Evolutionary conservation across 2,797 vertebrate species (phyloP), one percentile per base, ranked within the genome.

Genomic region (Muraenolepis orangiensis): DNA sequence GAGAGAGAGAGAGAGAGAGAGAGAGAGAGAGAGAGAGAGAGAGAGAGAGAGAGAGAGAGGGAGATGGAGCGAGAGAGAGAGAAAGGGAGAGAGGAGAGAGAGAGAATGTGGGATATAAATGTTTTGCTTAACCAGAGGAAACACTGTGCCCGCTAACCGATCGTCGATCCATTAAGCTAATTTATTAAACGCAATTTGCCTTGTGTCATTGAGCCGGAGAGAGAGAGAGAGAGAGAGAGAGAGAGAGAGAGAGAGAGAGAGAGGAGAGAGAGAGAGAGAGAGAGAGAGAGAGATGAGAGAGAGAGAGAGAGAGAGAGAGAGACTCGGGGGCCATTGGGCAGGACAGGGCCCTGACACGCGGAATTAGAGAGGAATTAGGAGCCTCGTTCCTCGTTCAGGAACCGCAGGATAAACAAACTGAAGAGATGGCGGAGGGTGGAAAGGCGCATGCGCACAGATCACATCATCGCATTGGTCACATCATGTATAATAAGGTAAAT

Each of bases 161-260:
- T 96, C 94, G 95, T 92, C 84, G 94, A 95, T 95, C 95, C 95
- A 97, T 96, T 96, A 96, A 92, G 92, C 92, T 96, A 94, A 96
- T 96, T 97, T 96, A 96, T 97, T 96, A 96, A 96, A 95, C 88
- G 93, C 94, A 94, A 93, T 96, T 96, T 96, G 94, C 94, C 91
- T 93, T 94, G 93, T 95, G 93, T 95, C 94, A 94, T 94, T 94
- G 94, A 95, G 93, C 93, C 92, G n/a, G 95, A 94, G 93, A 94
- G 93, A 90, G 79, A 90, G 92, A 91, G 92, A 93, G 91, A 86
- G 88, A 90, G 90, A 86, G 82, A 89, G 86, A 89, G 91, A 90
- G 95, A 94, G 93, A 94, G 93, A 90, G 79, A 90, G 92, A 91
- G 92, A 93, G 91, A 86, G 88, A 90, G 90, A 86, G 82, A 89